Evolutionary conservation across 2,113 vertebrate species (phyloP).

Genomic region (Psilopogon haemacephalus): DNA sequence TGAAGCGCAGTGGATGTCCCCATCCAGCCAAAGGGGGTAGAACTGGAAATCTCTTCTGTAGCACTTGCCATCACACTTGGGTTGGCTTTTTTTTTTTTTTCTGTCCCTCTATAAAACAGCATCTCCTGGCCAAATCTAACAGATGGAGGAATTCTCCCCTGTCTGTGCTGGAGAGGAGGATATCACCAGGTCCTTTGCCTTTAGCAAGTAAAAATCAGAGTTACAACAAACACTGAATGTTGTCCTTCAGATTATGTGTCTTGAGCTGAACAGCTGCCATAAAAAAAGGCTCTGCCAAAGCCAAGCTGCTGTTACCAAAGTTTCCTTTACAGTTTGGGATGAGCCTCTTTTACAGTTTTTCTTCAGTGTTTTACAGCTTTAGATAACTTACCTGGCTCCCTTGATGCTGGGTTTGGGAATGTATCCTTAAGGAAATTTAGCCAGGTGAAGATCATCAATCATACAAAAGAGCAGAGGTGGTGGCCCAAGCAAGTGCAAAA

Average conservation of each 20-base stretch:
- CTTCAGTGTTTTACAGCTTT: background rate
- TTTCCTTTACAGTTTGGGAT: background rate
- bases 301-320: background rate
- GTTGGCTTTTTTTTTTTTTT: background rate
- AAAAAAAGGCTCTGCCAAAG: background rate
- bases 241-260: background rate
- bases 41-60: background rate
- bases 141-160: conserved; percentile 35
- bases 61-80: background rate
- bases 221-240: background rate
- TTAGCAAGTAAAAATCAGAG: conserved; percentile 19
- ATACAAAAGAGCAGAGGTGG: background rate
- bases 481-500: background rate
- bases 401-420: background rate
- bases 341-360: background rate
- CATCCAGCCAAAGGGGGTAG: background rate
- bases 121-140: conserved; percentile 3
- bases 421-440: background rate
- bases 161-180: background rate
- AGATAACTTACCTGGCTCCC: background rate
- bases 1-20: background rate
- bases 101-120: background rate
- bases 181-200: background rate
- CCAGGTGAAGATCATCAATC: background rate
- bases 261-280: background rate